These are phyloP conservation scores for Apamea sordens DNA, from an alignment of 2,888 invertebrate genomes.

Conservation along the genomic window DNA sequence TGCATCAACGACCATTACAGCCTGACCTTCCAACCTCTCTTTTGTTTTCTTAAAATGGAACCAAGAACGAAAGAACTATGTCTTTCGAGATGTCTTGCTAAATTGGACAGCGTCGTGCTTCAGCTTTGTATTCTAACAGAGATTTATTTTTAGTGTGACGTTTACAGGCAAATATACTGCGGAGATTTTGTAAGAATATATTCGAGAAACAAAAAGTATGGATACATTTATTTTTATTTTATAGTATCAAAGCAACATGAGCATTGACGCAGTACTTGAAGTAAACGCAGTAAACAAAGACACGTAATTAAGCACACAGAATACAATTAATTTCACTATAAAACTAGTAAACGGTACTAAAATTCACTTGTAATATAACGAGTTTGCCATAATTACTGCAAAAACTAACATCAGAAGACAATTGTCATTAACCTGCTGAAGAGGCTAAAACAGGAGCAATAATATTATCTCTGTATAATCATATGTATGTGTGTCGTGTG, in stretches of 20 bases:
- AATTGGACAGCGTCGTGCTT: slow-evolving; percentile 59
- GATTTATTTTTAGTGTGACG: slow-evolving; percentile 67
- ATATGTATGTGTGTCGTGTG: no score
- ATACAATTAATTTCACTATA: neutral
- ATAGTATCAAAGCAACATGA: slow-evolving; percentile 1
- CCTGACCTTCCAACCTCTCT: slow-evolving; percentile 55
- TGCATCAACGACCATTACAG: slow-evolving; percentile 65
- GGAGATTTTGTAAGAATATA: slow-evolving; percentile 50
- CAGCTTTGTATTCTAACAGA: slow-evolving; percentile 60
- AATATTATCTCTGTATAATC: slow-evolving; percentile 16
- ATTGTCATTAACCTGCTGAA: slow-evolving; percentile 20
- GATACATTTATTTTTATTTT: neutral
- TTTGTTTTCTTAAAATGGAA: slow-evolving; percentile 40
- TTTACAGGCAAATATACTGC: slow-evolving; percentile 52
- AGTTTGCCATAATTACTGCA: slow-evolving; percentile 19
- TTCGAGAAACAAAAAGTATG: slow-evolving; percentile 14
- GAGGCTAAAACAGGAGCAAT: slow-evolving; percentile 19
- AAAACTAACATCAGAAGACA: slow-evolving; percentile 25
- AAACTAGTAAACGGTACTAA: slow-evolving; percentile 2
- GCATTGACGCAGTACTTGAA: neutral
- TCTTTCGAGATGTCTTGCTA: slow-evolving; percentile 52
- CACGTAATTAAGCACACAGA: neutral
- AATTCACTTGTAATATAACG: slow-evolving; percentile 12
- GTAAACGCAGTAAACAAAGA: neutral
- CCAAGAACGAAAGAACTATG: slow-evolving; percentile 33